Conservation (phyloP, 1,140 invertebrate genomes). For the Neuroterus valhalla region DNA sequence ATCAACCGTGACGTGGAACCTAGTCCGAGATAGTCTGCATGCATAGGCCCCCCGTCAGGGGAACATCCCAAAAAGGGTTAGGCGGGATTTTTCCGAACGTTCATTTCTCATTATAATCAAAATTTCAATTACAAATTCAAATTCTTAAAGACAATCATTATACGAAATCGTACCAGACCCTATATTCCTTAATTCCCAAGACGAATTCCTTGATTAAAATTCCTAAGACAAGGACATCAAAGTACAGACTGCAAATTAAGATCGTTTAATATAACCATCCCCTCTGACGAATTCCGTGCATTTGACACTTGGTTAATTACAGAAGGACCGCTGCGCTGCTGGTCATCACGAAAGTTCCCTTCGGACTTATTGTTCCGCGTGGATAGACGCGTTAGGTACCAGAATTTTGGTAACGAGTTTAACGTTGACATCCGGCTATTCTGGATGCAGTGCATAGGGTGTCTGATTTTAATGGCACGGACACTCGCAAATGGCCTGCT, state of each 20-base stretch:
- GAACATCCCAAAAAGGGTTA: no score
- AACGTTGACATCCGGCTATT: conserved; percentile 52
- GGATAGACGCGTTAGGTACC: conserved; percentile 52
- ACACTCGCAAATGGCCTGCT: conserved; percentile 62
- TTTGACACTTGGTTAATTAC: conserved; percentile 22
- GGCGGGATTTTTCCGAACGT: no score
- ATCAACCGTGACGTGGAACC: no score
- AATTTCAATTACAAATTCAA: no score
- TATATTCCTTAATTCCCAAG: no score
- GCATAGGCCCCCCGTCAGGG: no score
- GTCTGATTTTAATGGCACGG: conserved; percentile 69
- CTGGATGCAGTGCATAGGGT: conserved; percentile 52
- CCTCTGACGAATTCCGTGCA: conserved; percentile 1
- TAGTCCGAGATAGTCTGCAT: no score
- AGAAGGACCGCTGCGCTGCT: conserved; percentile 5
- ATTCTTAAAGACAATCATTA: no score
- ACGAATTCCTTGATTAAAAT: no score
- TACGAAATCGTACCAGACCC: no score
- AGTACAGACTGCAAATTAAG: background rate
- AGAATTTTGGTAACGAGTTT: conserved; percentile 66
- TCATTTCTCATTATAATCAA: no score
- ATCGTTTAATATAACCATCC: conserved; percentile 1
- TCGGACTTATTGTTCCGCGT: conserved; percentile 51
- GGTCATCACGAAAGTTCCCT: conserved; percentile 20
- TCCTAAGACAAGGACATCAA: background rate